Evolutionary conservation across 1,140 invertebrate species (phyloP), one percentile per base, ranked within the genome.

Genomic region (Mamestra configurata): DNA sequence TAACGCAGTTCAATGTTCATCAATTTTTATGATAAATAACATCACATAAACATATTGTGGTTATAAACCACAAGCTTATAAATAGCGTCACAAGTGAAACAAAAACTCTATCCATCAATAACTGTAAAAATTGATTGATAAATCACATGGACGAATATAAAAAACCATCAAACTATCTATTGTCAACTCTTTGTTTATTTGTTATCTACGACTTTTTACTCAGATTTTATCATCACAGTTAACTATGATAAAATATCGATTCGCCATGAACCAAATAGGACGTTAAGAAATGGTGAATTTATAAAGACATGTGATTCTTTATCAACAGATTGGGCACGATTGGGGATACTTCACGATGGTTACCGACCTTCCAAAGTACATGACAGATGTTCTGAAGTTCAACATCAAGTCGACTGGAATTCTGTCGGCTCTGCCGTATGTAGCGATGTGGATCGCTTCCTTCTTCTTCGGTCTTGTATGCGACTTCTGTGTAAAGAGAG

Each of bases 341-440:
- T 99, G 98, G 98, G 98, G 98, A 37, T 98, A 98, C 92, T 99
- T 99, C 89, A 99, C 98, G 3, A 97, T 99, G 96, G 96, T 99
- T 0, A 98, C 98, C 5, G 98, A 98, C 91, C 94, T 99, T 18
- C 98, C 98, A 1, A 98, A 98, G 96, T 99, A 98, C 93, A 98
- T 99, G 97, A 97, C 97, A 80, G 97, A 97, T 89, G 97, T 99
- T 1, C 94, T 99, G 8, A 96, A 98, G 88, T 98, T 98, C 92
- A 96, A 98, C 82, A 97, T 99, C 55, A 96, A 96, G 84, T 92
- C 96, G 83, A 97, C 97, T 80, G 97, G 97, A 2, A 90, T 96
- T 0, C 95, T 97, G 31, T 97, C 97, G 1, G 96, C 97, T 0
- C 79, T 97, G 40, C 97, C 97, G 0, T 98, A 97, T 83, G 88